Evolutionary conservation across 1,140 invertebrate genomes (phyloP).

Genomic region (Ectropis grisescens): DNA sequence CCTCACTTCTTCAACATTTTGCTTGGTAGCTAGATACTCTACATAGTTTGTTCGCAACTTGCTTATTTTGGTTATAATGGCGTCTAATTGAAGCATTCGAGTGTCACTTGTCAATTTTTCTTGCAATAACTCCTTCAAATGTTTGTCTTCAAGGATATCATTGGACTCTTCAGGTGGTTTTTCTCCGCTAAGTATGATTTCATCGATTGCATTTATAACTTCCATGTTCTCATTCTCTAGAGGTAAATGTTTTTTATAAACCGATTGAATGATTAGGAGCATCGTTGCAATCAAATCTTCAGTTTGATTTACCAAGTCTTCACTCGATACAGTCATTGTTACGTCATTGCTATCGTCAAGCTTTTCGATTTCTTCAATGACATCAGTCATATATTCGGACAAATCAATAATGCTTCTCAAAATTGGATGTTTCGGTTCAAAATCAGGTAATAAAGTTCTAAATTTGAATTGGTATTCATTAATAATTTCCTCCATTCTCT

Average conservation of each 20-base stretch:
- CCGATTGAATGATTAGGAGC: constrained; percentile 76
- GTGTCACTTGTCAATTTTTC: constrained; percentile 73
- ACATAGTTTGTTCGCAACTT: constrained; percentile 27
- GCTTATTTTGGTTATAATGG: constrained; percentile 30
- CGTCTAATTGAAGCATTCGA: constrained; percentile 65
- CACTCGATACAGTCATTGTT: constrained; percentile 19
- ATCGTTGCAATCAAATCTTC: constrained; percentile 73
- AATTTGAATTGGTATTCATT: constrained; percentile 44
- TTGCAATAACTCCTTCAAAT: constrained; percentile 74
- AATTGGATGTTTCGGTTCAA: constrained; percentile 39
- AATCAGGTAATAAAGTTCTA: constrained; percentile 16
- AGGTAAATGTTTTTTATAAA: constrained; percentile 76
- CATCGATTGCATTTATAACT: constrained; percentile 46
- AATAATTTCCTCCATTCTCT: constrained; percentile 33
- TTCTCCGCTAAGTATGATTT: constrained; percentile 48
- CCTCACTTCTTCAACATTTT: constrained; percentile 25
- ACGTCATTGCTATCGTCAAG: constrained; percentile 25
- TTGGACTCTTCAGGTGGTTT: constrained; percentile 46
- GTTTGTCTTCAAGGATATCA: constrained; percentile 72
- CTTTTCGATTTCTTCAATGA: constrained; percentile 18
- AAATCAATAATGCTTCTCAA: constrained; percentile 41
- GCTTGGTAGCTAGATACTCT: constrained; percentile 22
- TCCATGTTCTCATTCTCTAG: constrained; percentile 28
- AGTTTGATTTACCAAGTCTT: constrained; percentile 46
- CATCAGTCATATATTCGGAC: constrained; percentile 29